Conservation (phyloP, 2,888 invertebrate genomes). For the Andrena bicolor region DNA sequence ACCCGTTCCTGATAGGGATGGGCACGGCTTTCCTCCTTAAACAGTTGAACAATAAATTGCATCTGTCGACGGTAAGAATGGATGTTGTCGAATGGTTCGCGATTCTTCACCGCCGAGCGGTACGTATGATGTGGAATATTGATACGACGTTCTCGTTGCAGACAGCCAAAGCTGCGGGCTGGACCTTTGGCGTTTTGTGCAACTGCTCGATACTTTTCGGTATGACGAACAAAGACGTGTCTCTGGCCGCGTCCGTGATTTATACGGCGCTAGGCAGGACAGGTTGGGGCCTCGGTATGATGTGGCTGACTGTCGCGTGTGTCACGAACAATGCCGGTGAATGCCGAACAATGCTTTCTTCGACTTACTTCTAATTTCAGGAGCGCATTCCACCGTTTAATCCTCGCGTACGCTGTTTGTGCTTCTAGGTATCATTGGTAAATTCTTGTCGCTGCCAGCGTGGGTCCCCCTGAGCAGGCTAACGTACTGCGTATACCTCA, state of each 20-base stretch:
- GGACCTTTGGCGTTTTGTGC: slow-evolving; percentile 83
- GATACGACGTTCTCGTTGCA: slow-evolving; percentile 67
- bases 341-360: too few species aligned
- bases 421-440: slow-evolving; percentile 84
- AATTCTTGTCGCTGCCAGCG: slow-evolving; percentile 81
- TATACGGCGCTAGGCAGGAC: slow-evolving; percentile 86
- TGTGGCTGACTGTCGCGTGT: slow-evolving; percentile 87
- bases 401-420: not conserved
- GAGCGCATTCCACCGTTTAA: too few species aligned
- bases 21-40: slow-evolving; percentile 85
- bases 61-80: slow-evolving; percentile 73
- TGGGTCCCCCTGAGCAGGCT: slow-evolving; percentile 86
- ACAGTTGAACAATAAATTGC: slow-evolving; percentile 77
- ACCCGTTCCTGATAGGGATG: slow-evolving; percentile 83
- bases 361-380: not conserved
- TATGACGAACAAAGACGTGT: slow-evolving; percentile 84
- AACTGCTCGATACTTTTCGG: slow-evolving; percentile 85
- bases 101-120: too few species aligned
- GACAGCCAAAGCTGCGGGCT: slow-evolving; percentile 76
- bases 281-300: slow-evolving; percentile 86
- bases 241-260: slow-evolving; percentile 85
- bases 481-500: slow-evolving; percentile 87
- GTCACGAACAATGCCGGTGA: slow-evolving; percentile 86
- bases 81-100: not conserved
- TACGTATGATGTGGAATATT: not conserved